Percentiles rank a stretch among this genome's conserved stretches.
Evolutionary conservation across 23 tunicate species (phyloP).

Genomic region (Ascidia mentula): DNA sequence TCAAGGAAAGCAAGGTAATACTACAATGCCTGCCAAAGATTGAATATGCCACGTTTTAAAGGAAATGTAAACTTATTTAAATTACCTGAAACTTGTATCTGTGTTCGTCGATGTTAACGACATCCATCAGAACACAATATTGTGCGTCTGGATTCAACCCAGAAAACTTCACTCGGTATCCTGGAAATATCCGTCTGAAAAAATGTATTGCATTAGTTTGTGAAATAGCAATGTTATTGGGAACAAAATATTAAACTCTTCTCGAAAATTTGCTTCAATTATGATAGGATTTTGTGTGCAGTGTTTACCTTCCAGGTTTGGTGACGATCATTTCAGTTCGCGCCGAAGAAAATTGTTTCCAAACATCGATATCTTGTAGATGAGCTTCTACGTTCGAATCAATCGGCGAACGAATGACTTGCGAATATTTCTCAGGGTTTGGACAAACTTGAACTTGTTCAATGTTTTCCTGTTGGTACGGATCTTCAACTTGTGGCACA

Average conservation of each 20-base stretch:
- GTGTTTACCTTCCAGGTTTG: slow-evolving; percentile 45
- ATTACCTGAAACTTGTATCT: slow-evolving; percentile 87
- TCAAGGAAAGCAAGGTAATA: too few species aligned
- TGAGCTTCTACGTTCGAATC: neutral
- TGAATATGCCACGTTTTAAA: too few species aligned
- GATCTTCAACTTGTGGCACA: neutral
- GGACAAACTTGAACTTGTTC: neutral
- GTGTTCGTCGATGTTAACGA: slow-evolving; percentile 91
- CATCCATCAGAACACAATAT: slow-evolving; percentile 83
- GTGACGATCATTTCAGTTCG: slow-evolving; percentile 55
- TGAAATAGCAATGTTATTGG: too few species aligned
- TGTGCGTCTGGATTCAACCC: slow-evolving; percentile 63
- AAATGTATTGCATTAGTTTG: too few species aligned
- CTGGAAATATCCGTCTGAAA: slow-evolving; percentile 86
- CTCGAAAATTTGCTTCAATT: neutral
- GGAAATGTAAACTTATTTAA: neutral
- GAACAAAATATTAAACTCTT: too few species aligned
- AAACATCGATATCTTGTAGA: slow-evolving; percentile 15
- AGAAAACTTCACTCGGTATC: slow-evolving; percentile 53
- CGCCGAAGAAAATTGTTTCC: slow-evolving; percentile 36
- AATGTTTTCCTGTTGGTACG: too few species aligned
- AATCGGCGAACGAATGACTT: neutral
- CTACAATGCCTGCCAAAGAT: too few species aligned
- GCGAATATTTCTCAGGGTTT: neutral
- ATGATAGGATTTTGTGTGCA: neutral